These are phyloP conservation scores for Harmothoe impar DNA, from an alignment of 2,888 invertebrate genomes.

Conservation along the genomic window DNA sequence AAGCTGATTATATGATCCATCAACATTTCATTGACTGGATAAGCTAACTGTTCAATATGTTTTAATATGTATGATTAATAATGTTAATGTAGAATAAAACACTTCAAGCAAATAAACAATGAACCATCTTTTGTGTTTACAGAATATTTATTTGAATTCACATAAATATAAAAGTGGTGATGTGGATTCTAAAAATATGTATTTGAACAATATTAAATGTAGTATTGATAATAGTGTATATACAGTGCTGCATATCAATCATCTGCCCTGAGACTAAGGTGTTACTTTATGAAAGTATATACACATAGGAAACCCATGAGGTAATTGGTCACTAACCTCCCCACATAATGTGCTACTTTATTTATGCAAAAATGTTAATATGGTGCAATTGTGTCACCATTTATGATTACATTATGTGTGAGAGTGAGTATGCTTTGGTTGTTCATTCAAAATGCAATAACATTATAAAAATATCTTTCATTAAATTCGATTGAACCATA, in stretches of 20 bases:
- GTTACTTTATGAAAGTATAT: neutral
- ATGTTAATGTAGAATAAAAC: too few relatives aligned
- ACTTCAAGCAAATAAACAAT: neutral
- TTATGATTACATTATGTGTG: neutral
- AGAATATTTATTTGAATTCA: conserved; percentile 18
- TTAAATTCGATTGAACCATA: neutral
- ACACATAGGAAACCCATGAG: neutral
- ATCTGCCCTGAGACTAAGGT: conserved; percentile 46
- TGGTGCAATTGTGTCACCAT: conserved; percentile 9
- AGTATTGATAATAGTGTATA: neutral
- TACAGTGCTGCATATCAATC: conserved; percentile 50
- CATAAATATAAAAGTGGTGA: conserved; percentile 48
- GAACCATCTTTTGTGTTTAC: neutral
- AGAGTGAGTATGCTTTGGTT: conserved; percentile 35
- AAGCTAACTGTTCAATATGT: too few relatives aligned
- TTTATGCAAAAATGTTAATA: neutral
- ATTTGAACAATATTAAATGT: conserved; percentile 27
- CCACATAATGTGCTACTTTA: neutral
- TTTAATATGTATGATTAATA: too few relatives aligned
- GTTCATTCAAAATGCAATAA: neutral
- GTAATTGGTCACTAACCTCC: neutral
- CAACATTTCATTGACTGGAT: too few relatives aligned
- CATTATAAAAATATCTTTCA: conserved; percentile 14
- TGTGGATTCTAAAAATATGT: conserved; percentile 5
- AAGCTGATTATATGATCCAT: too few relatives aligned